These are phyloP conservation scores for Ophiothrix spiculata DNA, from an alignment of 35 echinoderm and acorn worm genomes.

Conservation along the genomic window DNA sequence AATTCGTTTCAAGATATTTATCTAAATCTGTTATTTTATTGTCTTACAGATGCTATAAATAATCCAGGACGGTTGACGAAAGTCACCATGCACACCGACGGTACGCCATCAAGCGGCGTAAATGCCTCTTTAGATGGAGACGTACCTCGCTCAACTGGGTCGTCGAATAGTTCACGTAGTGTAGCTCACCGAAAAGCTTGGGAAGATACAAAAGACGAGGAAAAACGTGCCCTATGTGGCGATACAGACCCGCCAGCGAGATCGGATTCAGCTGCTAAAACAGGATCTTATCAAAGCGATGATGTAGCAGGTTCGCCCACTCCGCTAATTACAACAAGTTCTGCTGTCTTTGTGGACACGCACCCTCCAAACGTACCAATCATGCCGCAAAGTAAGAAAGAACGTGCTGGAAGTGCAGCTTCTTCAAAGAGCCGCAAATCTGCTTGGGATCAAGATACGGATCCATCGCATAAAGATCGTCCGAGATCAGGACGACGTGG, in stretches of 20 bases:
- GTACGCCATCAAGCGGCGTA: background rate
- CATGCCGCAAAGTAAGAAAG: constrained; percentile 21
- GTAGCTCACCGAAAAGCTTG: background rate
- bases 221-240: background rate
- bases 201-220: constrained; percentile 1
- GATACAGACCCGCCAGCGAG: background rate
- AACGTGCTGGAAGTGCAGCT: constrained; percentile 44
- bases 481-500: constrained; percentile 3
- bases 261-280: background rate
- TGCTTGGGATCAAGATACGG: constrained; percentile 63
- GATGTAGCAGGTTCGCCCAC: constrained; percentile 15
- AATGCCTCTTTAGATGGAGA: background rate
- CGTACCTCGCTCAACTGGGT: background rate
- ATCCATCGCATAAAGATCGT: constrained; percentile 6
- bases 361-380: constrained; percentile 15
- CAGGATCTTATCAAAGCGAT: background rate
- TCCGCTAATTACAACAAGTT: constrained; percentile 1
- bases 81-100: background rate
- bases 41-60: too few species aligned
- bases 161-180: background rate
- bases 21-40: too few species aligned
- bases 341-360: background rate
- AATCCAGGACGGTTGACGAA: too few species aligned
- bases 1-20: too few species aligned
- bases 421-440: constrained; percentile 71